Conservation (phyloP, 2,888 invertebrate genomes). For the Escarpia spicata region DNA sequence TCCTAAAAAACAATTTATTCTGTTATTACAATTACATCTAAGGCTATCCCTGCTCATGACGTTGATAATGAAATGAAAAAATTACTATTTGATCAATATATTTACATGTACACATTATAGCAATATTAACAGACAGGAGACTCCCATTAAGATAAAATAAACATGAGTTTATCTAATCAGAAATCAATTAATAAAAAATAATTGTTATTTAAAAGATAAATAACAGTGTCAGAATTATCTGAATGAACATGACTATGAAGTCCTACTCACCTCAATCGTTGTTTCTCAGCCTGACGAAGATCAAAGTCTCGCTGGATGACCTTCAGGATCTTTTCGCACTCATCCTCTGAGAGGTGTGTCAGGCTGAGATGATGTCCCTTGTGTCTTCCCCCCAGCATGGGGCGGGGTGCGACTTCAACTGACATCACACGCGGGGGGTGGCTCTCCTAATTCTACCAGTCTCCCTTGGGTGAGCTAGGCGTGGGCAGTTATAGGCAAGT, state of each 20-base stretch:
- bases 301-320: constrained; percentile 63
- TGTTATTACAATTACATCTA: too few relatives aligned
- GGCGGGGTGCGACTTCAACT: not conserved
- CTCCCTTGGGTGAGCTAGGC: not conserved
- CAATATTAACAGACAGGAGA: too few relatives aligned
- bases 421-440: not conserved
- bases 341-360: constrained; percentile 56
- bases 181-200: not conserved
- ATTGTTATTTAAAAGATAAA: not conserved
- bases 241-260: not conserved
- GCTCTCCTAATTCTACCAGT: not conserved
- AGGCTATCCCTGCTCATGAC: too few relatives aligned
- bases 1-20: too few relatives aligned
- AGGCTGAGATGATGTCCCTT: constrained; percentile 51
- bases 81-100: too few relatives aligned
- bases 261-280: constrained; percentile 52
- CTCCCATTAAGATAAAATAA: too few relatives aligned
- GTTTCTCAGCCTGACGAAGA: constrained; percentile 56
- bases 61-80: too few relatives aligned
- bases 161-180: not conserved
- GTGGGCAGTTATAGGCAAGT: not conserved
- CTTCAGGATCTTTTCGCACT: constrained; percentile 57
- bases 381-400: not conserved
- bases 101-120: too few relatives aligned
- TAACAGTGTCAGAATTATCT: not conserved